Base-by-base conservation (phyloP, 2,888 invertebrate species). In the Theodoxus fluviatilis region DNA sequence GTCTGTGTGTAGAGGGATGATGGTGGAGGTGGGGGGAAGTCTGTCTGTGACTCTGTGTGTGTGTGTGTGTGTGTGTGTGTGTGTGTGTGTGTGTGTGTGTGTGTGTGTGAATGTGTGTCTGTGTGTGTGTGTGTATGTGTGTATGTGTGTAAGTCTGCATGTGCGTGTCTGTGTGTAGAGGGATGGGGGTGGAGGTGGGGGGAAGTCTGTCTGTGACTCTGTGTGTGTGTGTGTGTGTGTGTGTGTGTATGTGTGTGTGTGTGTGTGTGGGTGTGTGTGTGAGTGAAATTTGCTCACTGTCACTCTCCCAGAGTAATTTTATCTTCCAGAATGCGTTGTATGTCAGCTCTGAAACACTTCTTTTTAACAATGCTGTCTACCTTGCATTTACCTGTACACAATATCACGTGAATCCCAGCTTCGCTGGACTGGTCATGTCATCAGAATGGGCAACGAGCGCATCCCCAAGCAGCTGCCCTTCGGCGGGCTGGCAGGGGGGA, bases 201-300 rank as follows among this genome's bases (percentile, higher is more conserved):
- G n/a, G n/a, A n/a, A n/a, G 3, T 52, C 52, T 52, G 52, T 52
- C 52, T 52, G 7, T 52, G 22, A 22, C 7, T 52, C 52, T 52
- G 7, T 52, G 22, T 57, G 55, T 18, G 7, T 55, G 18, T 55
- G 25, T 18, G 52, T 52, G 52, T 52, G 18, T 52, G 52, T 52
- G 52, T 52, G 52, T 52, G 52, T 52, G 52, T 52, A 28, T 52
- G 52, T 52, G 52, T 52, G 52, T 52, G 52, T 52, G 52, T 52
- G 52, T 52, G 52, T 9, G 52, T 9, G 52, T 9, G 52, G 1
- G 52, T 52, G 52, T 52, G 52, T 52, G 3, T 52, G 52, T 52
- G 52, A 25, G 52, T 2, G 3, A n/a, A n/a, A n/a, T n/a, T n/a
- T n/a, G n/a, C n/a, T n/a, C n/a, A n/a, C n/a, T n/a, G n/a, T n/a